Evolutionary conservation across 2,797 vertebrate genomes (phyloP).

Genomic region (Clamator glandarius): DNA sequence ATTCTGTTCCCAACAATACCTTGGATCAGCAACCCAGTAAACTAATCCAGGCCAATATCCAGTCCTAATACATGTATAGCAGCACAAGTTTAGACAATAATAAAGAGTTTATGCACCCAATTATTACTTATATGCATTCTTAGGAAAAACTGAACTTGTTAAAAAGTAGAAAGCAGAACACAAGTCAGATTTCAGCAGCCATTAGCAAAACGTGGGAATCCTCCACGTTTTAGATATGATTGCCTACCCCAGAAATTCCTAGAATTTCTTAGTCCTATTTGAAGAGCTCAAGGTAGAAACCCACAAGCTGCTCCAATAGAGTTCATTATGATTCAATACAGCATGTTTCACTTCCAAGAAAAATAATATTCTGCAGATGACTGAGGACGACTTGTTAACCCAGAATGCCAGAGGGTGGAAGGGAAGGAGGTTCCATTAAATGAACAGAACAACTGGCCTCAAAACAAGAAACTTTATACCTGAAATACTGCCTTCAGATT

Average conservation of each 20-base stretch:
- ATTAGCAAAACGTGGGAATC: neutral
- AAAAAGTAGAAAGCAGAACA: neutral
- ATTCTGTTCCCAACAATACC: neutral
- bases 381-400: neutral
- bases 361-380: neutral
- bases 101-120: neutral
- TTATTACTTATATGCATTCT: neutral
- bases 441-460: neutral
- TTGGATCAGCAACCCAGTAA: neutral
- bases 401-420: fast-evolving
- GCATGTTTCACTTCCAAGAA: neutral
- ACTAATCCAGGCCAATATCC: neutral
- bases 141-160: neutral
- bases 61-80: neutral
- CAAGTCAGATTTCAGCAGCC: neutral
- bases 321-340: neutral
- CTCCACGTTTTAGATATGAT: neutral
- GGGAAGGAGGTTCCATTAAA: neutral
- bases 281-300: neutral
- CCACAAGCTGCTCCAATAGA: neutral
- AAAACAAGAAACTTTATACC: neutral
- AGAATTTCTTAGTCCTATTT: neutral
- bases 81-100: neutral
- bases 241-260: neutral
- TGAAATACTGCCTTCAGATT: neutral